phyloP scores from a whole-genome alignment of 2,797 vertebrate genomes.

The Stomatorhinus walkeri region DNA sequence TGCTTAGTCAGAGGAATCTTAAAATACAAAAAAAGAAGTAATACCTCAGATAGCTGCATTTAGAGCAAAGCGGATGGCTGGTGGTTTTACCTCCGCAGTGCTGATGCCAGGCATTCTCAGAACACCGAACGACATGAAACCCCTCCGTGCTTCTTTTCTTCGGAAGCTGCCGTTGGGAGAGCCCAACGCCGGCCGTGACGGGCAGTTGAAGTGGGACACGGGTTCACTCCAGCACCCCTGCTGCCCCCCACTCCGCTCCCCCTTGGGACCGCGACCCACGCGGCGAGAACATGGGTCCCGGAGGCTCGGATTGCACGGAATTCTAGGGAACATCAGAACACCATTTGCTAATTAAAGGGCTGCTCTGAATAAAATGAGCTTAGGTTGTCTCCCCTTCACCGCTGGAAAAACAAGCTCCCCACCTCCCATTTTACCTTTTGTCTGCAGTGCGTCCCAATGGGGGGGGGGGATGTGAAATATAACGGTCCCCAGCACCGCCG shows the following conservation, averaged over 20 bases:
- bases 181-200: neutral
- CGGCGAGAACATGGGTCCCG: neutral
- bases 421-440: conserved; percentile 45
- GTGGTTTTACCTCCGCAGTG: conserved; percentile 16
- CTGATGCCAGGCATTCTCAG: conserved; percentile 9
- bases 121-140: neutral
- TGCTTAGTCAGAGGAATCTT: conserved; percentile 20
- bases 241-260: neutral
- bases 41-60: neutral
- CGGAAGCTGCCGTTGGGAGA: neutral
- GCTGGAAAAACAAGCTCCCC: conserved; percentile 28
- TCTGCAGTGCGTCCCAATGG: conserved; percentile 57
- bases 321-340: neutral
- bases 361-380: conserved; percentile 28
- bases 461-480: conserved; percentile 68
- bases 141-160: neutral
- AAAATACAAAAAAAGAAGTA: conserved; percentile 18
- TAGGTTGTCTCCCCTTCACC: conserved; percentile 36
- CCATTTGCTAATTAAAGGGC: neutral
- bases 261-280: neutral
- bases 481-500: conserved; percentile 62
- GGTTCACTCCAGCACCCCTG: neutral
- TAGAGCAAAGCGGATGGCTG: neutral
- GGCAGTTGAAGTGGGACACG: neutral
- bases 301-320: neutral